phyloP scores from a whole-genome alignment of 2,113 vertebrate genomes.

The Nibea albiflora region DNA sequence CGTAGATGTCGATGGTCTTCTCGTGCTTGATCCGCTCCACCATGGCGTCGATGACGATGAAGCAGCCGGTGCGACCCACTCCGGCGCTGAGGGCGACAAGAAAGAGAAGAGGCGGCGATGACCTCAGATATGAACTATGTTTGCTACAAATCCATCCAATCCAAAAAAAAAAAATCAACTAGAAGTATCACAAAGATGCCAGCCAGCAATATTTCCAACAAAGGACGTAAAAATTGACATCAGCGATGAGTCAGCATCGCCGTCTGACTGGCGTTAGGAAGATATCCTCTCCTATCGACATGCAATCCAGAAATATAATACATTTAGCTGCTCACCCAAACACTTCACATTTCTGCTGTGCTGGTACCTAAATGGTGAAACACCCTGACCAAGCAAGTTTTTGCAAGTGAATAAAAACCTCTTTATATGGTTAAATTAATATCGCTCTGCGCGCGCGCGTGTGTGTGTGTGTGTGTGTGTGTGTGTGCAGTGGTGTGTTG shows the following conservation, averaged over 20 bases:
- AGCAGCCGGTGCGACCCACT: constrained; percentile 97
- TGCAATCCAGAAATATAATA: constrained; percentile 72
- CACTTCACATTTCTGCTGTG: constrained; percentile 76
- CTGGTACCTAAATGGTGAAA: constrained; percentile 62
- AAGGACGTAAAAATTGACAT: constrained; percentile 71
- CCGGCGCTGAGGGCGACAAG: constrained; percentile 87
- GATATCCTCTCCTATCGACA: constrained; percentile 69
- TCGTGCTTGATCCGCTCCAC: constrained; percentile 98
- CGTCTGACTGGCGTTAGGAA: constrained; percentile 58
- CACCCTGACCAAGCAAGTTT: constrained; percentile 73
- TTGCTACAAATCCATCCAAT: constrained; percentile 32
- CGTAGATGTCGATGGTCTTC: constrained; percentile 98
- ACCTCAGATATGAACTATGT: constrained; percentile 13
- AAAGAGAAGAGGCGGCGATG: constrained; percentile 6
- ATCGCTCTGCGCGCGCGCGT: neutral
- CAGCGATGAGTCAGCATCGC: constrained; percentile 69
- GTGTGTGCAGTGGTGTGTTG: constrained; percentile 15
- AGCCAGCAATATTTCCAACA: constrained; percentile 69
- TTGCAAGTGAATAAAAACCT: constrained; percentile 59
- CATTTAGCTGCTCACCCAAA: constrained; percentile 73
- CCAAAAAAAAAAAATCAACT: constrained; percentile 41
- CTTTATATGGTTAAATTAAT: constrained; percentile 68
- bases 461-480: neutral
- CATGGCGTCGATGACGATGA: constrained; percentile 99
- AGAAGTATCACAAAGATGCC: constrained; percentile 56